Conservation (phyloP, 2,113 vertebrate species). For the Gallinago media region DNA sequence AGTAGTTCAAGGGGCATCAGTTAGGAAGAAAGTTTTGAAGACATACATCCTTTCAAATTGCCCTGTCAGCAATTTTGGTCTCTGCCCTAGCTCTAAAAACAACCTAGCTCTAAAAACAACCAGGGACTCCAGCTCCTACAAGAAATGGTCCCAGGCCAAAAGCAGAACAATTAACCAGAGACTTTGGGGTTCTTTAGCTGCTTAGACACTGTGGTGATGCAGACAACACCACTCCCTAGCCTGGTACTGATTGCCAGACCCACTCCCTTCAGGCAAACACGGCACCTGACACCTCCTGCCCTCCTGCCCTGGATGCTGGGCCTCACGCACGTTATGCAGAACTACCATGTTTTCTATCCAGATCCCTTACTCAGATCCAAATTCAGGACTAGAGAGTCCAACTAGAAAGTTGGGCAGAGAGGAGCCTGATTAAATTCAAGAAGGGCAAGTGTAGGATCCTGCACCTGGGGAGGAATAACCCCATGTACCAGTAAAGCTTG, state of each 20-base stretch:
- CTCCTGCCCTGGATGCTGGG: not conserved
- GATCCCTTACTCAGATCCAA: not conserved
- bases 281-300: not conserved
- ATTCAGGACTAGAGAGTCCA: not conserved
- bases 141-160: not conserved
- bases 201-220: not conserved
- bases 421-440: no score
- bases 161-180: not conserved
- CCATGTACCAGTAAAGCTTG: no score
- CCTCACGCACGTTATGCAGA: not conserved
- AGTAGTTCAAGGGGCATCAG: not conserved
- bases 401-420: no score
- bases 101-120: not conserved
- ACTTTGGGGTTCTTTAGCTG: not conserved
- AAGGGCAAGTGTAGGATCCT: no score
- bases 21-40: not conserved
- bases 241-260: not conserved
- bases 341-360: not conserved
- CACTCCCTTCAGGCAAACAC: not conserved
- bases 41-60: not conserved
- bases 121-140: not conserved
- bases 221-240: not conserved
- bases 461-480: no score
- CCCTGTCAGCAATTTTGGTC: not conserved
- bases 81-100: not conserved